Evolutionary conservation across 1,140 invertebrate species (phyloP).

Genomic region (Dolichoris vasculosae): DNA sequence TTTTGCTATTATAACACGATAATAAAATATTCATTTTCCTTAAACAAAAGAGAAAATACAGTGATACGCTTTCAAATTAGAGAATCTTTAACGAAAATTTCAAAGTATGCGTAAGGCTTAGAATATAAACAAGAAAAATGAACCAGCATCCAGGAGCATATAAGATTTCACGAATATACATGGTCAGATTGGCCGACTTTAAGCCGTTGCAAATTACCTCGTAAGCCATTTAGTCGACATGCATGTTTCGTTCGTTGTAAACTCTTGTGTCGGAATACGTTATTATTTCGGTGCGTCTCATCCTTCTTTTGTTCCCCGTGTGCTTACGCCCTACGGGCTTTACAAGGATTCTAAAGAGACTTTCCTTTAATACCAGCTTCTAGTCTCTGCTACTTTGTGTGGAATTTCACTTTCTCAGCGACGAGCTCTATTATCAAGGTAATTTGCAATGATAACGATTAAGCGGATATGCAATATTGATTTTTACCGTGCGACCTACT

Average conservation of each 20-base stretch:
- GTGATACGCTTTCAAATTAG: no score
- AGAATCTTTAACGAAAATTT: neutral
- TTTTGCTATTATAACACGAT: no score
- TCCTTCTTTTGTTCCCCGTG: conserved; percentile 42
- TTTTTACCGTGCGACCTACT: no score
- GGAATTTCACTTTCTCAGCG: neutral
- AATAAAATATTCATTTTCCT: neutral
- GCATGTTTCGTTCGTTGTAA: conserved; percentile 61
- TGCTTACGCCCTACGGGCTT: conserved; percentile 63
- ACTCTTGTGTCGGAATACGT: conserved; percentile 53
- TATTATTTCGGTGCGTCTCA: conserved; percentile 61
- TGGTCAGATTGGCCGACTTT: conserved; percentile 65
- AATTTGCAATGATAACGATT: neutral
- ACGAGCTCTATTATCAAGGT: neutral
- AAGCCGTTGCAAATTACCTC: conserved; percentile 71
- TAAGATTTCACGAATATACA: conserved; percentile 67
- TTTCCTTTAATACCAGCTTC: conserved; percentile 41
- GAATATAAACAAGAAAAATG: neutral
- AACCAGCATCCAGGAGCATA: conserved; percentile 53
- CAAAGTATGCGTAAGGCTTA: neutral
- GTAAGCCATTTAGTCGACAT: conserved; percentile 71
- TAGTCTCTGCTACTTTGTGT: conserved; percentile 1
- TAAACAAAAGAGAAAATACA: no score
- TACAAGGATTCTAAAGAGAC: conserved; percentile 62
- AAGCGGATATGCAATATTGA: neutral